A percentile compares a stretch with the other conserved stretches of the same genome.
Evolutionary conservation across 2,797 vertebrate genomes (phyloP).

Genomic region (Graptemys geographica): DNA sequence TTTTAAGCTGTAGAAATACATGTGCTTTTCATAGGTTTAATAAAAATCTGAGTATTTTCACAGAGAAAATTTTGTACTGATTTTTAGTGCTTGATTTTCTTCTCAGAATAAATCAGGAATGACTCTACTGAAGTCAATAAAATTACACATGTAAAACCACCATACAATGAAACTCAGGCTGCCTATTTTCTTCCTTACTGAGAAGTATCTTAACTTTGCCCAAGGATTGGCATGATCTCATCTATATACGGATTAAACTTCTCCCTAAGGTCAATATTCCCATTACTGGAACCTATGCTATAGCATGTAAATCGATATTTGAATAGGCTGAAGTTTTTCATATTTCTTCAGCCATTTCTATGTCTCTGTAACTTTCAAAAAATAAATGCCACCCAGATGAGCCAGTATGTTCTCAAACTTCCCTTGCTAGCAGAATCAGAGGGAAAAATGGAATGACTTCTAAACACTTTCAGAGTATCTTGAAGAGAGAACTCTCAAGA

Average conservation of each 20-base stretch:
- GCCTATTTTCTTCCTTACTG: fast-evolving
- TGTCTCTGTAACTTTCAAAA: constrained; percentile 3
- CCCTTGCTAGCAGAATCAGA: neutral
- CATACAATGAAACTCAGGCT: neutral
- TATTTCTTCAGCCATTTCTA: neutral
- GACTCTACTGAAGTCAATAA: neutral
- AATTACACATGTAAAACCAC: neutral
- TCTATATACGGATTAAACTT: fast-evolving
- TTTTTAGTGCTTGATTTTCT: neutral
- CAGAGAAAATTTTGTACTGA: neutral
- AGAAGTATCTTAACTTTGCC: neutral
- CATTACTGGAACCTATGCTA: fast-evolving
- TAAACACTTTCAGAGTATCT: constrained; percentile 20
- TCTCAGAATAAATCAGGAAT: neutral
- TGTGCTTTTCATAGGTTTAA: fast-evolving
- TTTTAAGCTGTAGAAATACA: fast-evolving
- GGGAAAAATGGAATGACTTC: neutral
- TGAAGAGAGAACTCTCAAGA: constrained; percentile 33
- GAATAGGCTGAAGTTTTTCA: neutral
- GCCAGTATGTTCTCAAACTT: neutral
- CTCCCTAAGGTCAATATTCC: neutral
- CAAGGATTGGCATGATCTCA: neutral
- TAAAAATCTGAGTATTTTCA: neutral
- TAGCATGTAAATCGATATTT: fast-evolving
- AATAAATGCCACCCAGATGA: neutral